Percentiles rank a stretch among this genome's conserved stretches.
phyloP scores from a whole-genome alignment of 2,113 vertebrate genomes.

The Dipodomys stephensi region DNA sequence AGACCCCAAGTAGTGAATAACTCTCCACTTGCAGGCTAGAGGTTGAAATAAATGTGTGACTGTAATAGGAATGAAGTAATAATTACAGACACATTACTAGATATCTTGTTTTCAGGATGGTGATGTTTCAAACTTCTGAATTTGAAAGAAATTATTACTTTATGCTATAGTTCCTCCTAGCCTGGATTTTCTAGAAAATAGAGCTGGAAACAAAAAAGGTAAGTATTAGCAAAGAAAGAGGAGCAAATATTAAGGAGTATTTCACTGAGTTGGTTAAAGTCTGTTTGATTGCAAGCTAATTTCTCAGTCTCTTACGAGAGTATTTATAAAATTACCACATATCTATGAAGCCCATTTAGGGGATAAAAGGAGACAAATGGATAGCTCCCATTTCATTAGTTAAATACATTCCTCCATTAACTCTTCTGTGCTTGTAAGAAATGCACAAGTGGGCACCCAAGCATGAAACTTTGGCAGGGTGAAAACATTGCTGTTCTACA shows the following conservation, averaged over 20 bases:
- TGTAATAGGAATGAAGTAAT: conserved; percentile 28
- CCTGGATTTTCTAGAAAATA: conserved; percentile 46
- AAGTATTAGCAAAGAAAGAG: neutral
- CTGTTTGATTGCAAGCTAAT: conserved; percentile 11
- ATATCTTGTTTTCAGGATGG: conserved; percentile 10
- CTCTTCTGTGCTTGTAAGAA: neutral
- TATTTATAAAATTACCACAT: conserved; percentile 22
- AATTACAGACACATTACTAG: neutral
- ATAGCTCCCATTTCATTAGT: conserved; percentile 31
- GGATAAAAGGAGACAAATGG: neutral
- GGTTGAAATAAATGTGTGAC: conserved; percentile 38
- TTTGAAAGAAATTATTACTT: conserved; percentile 15
- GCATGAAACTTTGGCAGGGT: conserved; percentile 26
- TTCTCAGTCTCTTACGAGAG: conserved; percentile 28
- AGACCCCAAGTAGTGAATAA: neutral
- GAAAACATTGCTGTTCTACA: neutral
- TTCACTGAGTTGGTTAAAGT: neutral
- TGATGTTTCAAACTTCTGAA: neutral
- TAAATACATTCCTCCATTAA: conserved; percentile 3
- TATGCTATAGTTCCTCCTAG: conserved; percentile 32
- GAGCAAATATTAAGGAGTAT: neutral
- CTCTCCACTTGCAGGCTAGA: neutral
- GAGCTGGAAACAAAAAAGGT: conserved; percentile 15
- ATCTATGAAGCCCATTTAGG: neutral
- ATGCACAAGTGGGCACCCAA: neutral